Evolutionary conservation across 2,888 invertebrate genomes (phyloP).

Genomic region (Hipparchia semele): DNA sequence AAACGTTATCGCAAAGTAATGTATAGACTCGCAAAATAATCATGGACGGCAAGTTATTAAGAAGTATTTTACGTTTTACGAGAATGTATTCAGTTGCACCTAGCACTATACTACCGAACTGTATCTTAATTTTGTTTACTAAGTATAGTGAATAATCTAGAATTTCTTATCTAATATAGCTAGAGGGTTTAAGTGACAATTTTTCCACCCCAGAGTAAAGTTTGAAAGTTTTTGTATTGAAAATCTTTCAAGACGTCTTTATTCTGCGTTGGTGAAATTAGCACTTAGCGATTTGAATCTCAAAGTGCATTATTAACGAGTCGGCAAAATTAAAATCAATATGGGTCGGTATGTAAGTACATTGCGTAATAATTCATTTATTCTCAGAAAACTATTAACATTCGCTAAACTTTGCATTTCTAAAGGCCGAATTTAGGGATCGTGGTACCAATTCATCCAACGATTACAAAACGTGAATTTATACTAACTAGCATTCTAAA

Average conservation of each 20-base stretch:
- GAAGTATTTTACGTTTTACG: conserved; percentile 40
- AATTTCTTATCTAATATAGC: conserved; percentile 21
- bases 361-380: conserved; percentile 7
- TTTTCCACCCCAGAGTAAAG: too few species aligned
- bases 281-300: conserved; percentile 43
- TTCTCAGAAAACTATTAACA: conserved; percentile 19
- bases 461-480: conserved; percentile 69
- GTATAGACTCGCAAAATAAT: conserved; percentile 70
- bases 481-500: conserved; percentile 82
- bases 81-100: conserved; percentile 23
- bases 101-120: conserved; percentile 27
- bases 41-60: conserved; percentile 76
- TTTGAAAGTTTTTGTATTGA: too few species aligned
- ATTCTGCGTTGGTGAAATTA: too few species aligned
- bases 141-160: conserved; percentile 20
- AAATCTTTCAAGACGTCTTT: too few species aligned
- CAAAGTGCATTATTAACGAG: conserved; percentile 71
- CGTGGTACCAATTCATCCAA: conserved; percentile 41
- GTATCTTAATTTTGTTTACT: conserved; percentile 14
- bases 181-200: neutral
- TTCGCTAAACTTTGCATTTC: conserved; percentile 14
- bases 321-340: conserved; percentile 48
- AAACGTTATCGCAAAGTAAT: conserved; percentile 50
- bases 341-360: conserved; percentile 30
- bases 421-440: conserved; percentile 35